phyloP scores from a whole-genome alignment of 2,113 vertebrate species.

The Antechinus flavipes region DNA sequence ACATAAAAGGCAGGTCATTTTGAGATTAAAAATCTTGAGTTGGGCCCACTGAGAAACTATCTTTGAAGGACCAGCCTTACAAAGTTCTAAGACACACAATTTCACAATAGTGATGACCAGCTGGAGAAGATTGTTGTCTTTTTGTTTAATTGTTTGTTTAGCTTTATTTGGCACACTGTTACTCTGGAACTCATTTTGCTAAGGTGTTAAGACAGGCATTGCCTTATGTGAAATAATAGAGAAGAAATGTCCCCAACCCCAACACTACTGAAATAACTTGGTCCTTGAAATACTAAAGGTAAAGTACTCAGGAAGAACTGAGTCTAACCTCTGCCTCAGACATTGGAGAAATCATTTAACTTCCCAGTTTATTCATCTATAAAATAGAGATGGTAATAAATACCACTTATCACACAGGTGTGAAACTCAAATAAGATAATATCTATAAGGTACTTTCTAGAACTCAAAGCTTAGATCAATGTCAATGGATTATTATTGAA shows the following conservation, averaged over 20 bases:
- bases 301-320: neutral
- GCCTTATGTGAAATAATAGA: neutral
- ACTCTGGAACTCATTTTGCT: neutral
- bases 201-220: neutral
- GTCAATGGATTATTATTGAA: neutral
- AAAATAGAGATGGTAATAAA: neutral
- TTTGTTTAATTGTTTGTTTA: neutral
- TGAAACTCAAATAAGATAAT: neutral
- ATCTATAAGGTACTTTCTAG: neutral
- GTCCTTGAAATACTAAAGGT: neutral
- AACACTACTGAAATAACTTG: neutral
- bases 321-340: neutral
- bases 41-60: neutral
- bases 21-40: neutral
- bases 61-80: neutral
- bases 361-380: neutral
- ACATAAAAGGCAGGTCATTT: neutral
- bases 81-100: neutral
- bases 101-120: neutral
- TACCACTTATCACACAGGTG: neutral
- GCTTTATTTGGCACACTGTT: neutral
- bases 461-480: neutral
- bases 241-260: neutral
- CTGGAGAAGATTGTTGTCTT: neutral
- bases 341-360: neutral